Evolutionary conservation across 2,113 vertebrate genomes (phyloP), one percentile per base, ranked within the genome.

Genomic region (Hirundichthys speculiger): DNA sequence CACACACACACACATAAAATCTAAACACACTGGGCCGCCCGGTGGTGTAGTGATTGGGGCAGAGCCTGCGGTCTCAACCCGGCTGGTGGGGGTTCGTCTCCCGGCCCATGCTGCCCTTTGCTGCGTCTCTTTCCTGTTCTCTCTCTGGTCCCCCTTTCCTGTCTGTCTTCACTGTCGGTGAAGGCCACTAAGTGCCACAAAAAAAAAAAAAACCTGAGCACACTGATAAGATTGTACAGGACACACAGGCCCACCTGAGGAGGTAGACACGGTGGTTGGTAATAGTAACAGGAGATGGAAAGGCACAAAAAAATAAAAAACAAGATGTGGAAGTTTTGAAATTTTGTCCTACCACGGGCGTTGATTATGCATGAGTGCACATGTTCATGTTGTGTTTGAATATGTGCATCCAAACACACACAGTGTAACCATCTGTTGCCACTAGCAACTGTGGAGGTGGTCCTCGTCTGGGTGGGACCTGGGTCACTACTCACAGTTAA

Each of bases 381-480:
- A 66, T 49, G 42, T 48, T 70, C 60, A 48, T 78, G 41, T n/a
- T n/a, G 16, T 51, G 71, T 52, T 30, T 60, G 77, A 77, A 75
- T 73, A n/a, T 30, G 82, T 75, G 81, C 69, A 20, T 82, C 83
- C 82, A 74, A 82, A 74, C 83, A 82, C 81, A 57, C n/a, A 24
- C 50, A 57, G 80, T 38, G 54, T 48, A 64, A 57, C 84, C 88
- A 90, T 90, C 88, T 91, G 89, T 75, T 86, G 78, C 76, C 77
- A 64, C 70, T 42, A 42, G 69, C 78, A 74, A 66, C 73, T 55
- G 22, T 80, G 71, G 80, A 50, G 64, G 82, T 86, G 84, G 85
- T 82, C 82, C 70, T 73, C 46, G 60, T 89, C 80, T 67, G 41
- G 59, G 73, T 80, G 74, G 72, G 73, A 85, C 85, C 80, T 2